Base-by-base conservation (phyloP, 1,140 invertebrate species). In the Leguminivora glycinivorella region DNA sequence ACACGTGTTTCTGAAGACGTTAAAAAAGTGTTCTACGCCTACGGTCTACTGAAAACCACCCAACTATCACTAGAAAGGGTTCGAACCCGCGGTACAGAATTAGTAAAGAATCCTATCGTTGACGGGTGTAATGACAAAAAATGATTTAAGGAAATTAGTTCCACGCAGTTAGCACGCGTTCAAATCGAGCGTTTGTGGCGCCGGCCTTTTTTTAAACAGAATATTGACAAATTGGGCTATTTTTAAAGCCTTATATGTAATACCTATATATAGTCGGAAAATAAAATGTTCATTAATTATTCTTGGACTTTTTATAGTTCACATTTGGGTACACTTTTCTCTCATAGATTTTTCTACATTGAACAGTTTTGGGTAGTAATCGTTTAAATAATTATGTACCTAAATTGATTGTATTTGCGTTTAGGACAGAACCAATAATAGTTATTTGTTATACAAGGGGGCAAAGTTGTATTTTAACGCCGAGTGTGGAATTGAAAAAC, bases 101-200 rank as follows among this genome's bases (percentile, higher is more conserved):
- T 63, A 63, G 58, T 63, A 73, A 70, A 72, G 47, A 73, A 73
- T 56, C 71, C 70, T 76, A 75, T 76, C 68, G 69, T 68, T 72
- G 79, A 77, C 71, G 69, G 56, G 77, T 73, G 81, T 75, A 83
- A 80, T 83, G 80, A 74, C 69, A 82, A 80, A 75, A 76, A 72
- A 77, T 77, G 84, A 78, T 76, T 76, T 73, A 75, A 74, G 75
- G 74, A 78, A 83, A 87, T 88, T 89, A 87, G 87, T 89, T 88
- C 83, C 83, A 83, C 75, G 81, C 83, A 83, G 85, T 89, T 88
- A 84, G 76, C 68, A 69, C 69, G 69, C 63, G 58, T 68, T 17
- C 76, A 79, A 79, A 83, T 82, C 75, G 78, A 68, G 77, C 80
- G 72, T 69, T 52, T 22, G 73, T 77, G 85, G 84, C 87, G 83